Conservation (phyloP, 2,888 invertebrate species). For the Drepanosiphum platanoidis region DNA sequence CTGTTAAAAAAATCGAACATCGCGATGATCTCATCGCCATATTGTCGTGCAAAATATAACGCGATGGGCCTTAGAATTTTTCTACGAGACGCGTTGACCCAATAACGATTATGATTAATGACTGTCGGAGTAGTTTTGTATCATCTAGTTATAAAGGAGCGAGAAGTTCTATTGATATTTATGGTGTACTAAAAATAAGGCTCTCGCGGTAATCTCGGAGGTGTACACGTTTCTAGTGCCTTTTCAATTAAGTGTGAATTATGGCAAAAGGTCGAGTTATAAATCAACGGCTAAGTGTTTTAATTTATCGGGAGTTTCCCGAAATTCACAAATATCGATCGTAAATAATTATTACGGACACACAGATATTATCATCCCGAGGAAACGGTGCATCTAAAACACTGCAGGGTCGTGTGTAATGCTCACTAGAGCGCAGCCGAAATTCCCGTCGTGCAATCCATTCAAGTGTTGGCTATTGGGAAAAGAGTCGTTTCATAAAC, state of each 20-base stretch:
- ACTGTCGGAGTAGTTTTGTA: not conserved
- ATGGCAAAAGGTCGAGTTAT: not conserved
- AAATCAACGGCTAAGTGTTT: slow-evolving; percentile 18
- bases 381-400: too few species aligned
- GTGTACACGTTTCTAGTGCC: not conserved
- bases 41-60: too few species aligned
- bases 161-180: not conserved
- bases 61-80: too few species aligned
- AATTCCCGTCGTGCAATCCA: too few species aligned
- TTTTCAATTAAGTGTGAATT: not conserved
- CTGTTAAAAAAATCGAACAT: too few species aligned
- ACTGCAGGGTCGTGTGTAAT: too few species aligned
- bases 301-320: not conserved
- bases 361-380: not conserved
- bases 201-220: not conserved
- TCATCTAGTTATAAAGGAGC: not conserved
- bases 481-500: too few species aligned
- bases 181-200: slow-evolving; percentile 18
- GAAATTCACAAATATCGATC: not conserved
- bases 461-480: too few species aligned
- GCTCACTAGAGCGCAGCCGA: too few species aligned
- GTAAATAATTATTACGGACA: not conserved
- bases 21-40: too few species aligned
- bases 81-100: too few species aligned
- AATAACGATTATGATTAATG: too few species aligned